phyloP scores from a whole-genome alignment of 2,113 vertebrate genomes.

The Acanthochromis polyacanthus region DNA sequence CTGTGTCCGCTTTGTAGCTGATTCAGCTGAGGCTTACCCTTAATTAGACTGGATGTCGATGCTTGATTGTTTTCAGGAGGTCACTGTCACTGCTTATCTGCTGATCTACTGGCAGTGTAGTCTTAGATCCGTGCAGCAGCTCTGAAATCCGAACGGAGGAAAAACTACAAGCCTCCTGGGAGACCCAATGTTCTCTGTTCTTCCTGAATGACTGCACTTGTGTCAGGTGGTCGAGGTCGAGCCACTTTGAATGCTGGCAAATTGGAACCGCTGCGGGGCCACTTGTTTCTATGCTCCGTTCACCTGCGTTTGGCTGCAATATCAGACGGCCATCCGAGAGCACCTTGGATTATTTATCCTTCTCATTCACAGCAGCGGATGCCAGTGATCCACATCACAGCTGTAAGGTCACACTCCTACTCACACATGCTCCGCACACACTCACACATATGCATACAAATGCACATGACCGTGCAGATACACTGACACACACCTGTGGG shows the following conservation, averaged over 20 bases:
- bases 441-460: constrained; percentile 18
- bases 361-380: constrained; percentile 58
- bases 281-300: constrained; percentile 36
- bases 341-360: constrained; percentile 70
- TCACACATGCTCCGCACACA: not conserved
- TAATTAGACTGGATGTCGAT: constrained; percentile 43
- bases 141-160: constrained; percentile 40
- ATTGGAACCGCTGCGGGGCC: constrained; percentile 53
- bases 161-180: constrained; percentile 34
- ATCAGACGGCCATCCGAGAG: constrained; percentile 66
- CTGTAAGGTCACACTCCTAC: constrained; percentile 59
- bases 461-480: constrained; percentile 8
- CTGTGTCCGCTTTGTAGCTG: constrained; percentile 14
- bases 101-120: constrained; percentile 1
- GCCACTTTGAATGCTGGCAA: constrained; percentile 66
- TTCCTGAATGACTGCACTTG: constrained; percentile 62
- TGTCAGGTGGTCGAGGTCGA: constrained; percentile 60
- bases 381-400: constrained; percentile 66
- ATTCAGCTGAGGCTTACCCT: constrained; percentile 37
- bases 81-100: constrained; percentile 33
- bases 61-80: constrained; percentile 42
- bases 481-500: constrained; percentile 20
- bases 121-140: constrained; percentile 29
- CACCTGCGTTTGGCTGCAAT: constrained; percentile 57
- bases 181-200: constrained; percentile 47